phyloP scores from a whole-genome alignment of 2,888 invertebrate genomes.

The Gryllus longicercus region DNA sequence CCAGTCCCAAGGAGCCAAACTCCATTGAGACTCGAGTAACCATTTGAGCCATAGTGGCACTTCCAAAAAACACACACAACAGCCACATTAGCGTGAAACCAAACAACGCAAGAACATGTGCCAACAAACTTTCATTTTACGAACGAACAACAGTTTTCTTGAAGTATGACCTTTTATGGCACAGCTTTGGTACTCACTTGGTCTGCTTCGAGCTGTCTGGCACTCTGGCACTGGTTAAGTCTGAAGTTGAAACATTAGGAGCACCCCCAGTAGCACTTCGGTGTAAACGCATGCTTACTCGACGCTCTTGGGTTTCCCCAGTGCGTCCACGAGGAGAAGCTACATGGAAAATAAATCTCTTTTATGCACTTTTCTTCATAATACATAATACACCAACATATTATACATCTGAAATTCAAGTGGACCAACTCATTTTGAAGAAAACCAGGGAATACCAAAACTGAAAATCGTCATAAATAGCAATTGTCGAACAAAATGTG shows the following conservation, averaged over 20 bases:
- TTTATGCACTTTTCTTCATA: too few relatives aligned
- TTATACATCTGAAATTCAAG: too few relatives aligned
- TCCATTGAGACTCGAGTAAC: conserved; percentile 32
- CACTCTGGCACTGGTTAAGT: conserved; percentile 44
- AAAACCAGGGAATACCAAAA: too few relatives aligned
- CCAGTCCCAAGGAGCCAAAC: conserved; percentile 26
- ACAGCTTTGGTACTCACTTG: conserved; percentile 48
- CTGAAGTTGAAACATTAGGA: conserved; percentile 46
- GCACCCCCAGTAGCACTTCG: conserved; percentile 40
- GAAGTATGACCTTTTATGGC: neutral
- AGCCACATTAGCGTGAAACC: conserved; percentile 41
- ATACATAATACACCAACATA: too few relatives aligned
- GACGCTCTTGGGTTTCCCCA: conserved; percentile 36
- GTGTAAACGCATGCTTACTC: conserved; percentile 48
- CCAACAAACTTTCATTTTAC: neutral
- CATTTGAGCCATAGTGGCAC: conserved; percentile 48
- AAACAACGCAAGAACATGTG: conserved; percentile 24
- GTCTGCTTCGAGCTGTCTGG: conserved; percentile 47
- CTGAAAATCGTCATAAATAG: too few relatives aligned
- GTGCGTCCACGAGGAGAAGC: conserved; percentile 38
- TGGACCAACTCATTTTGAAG: too few relatives aligned
- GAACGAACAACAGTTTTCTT: neutral
- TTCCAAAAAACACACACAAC: conserved; percentile 51
- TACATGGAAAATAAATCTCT: conserved; percentile 26
- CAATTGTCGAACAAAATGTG: too few relatives aligned